phyloP scores from a whole-genome alignment of 2,888 invertebrate genomes.

The Drosophila buzzatii region DNA sequence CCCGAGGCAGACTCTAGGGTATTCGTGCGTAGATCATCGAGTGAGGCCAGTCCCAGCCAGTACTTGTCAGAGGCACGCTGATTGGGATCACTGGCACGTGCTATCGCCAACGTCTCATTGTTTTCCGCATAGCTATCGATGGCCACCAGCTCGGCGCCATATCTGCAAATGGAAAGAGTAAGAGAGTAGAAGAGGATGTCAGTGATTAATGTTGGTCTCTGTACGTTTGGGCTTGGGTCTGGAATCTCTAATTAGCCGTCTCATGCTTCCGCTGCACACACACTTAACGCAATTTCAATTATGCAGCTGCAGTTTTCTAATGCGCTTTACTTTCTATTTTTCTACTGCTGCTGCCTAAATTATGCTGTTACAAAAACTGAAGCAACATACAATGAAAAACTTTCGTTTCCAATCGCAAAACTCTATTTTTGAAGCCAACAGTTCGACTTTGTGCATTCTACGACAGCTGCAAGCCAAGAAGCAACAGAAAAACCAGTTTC shows the following conservation, averaged over 20 bases:
- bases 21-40: slow-evolving; percentile 96
- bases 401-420: slow-evolving; percentile 79
- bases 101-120: slow-evolving; percentile 94
- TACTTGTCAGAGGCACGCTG: slow-evolving; percentile 91
- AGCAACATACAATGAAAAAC: slow-evolving; percentile 54
- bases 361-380: slow-evolving; percentile 59
- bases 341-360: slow-evolving; percentile 45
- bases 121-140: slow-evolving; percentile 96
- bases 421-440: slow-evolving; percentile 31
- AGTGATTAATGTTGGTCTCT: slow-evolving; percentile 33
- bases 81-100: slow-evolving; percentile 88
- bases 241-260: slow-evolving; percentile 16
- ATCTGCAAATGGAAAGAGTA: slow-evolving; percentile 87
- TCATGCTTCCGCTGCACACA: slow-evolving; percentile 45
- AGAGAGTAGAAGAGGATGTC: slow-evolving; percentile 24
- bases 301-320: slow-evolving; percentile 59
- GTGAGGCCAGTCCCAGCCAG: slow-evolving; percentile 95
- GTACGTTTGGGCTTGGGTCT: slow-evolving; percentile 4
- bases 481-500: slow-evolving; percentile 60
- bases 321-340: slow-evolving; percentile 77
- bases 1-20: slow-evolving; percentile 97
- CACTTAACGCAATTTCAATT: slow-evolving; percentile 51
- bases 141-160: slow-evolving; percentile 97
- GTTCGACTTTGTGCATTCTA: slow-evolving; percentile 51
- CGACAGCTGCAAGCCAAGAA: slow-evolving; percentile 21